These are phyloP conservation scores for Cheilosia scutellata DNA, from an alignment of 2,888 invertebrate species.

Conservation along the genomic window DNA sequence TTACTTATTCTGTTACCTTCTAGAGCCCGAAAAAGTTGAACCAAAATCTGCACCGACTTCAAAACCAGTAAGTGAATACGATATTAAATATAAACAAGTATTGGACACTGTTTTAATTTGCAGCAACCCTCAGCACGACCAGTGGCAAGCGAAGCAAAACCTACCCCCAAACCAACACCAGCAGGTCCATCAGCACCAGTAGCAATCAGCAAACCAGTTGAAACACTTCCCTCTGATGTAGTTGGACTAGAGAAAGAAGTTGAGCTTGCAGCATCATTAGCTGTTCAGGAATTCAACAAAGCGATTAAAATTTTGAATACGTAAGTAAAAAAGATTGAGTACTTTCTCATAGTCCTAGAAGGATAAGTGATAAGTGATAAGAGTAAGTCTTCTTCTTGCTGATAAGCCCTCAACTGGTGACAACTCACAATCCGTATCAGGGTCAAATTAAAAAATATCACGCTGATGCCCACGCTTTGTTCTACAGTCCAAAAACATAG, in stretches of 20 bases:
- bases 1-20: conserved; percentile 17
- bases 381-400: too few species aligned
- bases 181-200: conserved; percentile 49
- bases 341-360: not conserved
- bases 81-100: not conserved
- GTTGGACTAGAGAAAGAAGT: conserved; percentile 86
- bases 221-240: conserved; percentile 84
- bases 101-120: not conserved
- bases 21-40: conserved; percentile 77
- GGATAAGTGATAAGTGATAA: too few species aligned
- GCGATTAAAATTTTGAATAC: conserved; percentile 86
- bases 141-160: conserved; percentile 13
- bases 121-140: conserved; percentile 39
- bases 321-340: conserved; percentile 74
- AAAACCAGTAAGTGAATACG: conserved; percentile 60
- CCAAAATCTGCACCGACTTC: conserved; percentile 75
- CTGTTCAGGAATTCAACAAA: conserved; percentile 88
- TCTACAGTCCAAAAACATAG: too few species aligned
- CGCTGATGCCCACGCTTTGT: too few species aligned
- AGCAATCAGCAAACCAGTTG: conserved; percentile 79
- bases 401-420: too few species aligned
- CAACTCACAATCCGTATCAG: too few species aligned
- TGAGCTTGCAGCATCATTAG: conserved; percentile 86
- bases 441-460: too few species aligned
- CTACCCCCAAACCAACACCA: conserved; percentile 14